A percentile compares a stretch with the other conserved stretches of the same genome.
These are phyloP conservation scores for Notothenia rossii DNA, from an alignment of 2,113 vertebrate species.

Conservation along the genomic window DNA sequence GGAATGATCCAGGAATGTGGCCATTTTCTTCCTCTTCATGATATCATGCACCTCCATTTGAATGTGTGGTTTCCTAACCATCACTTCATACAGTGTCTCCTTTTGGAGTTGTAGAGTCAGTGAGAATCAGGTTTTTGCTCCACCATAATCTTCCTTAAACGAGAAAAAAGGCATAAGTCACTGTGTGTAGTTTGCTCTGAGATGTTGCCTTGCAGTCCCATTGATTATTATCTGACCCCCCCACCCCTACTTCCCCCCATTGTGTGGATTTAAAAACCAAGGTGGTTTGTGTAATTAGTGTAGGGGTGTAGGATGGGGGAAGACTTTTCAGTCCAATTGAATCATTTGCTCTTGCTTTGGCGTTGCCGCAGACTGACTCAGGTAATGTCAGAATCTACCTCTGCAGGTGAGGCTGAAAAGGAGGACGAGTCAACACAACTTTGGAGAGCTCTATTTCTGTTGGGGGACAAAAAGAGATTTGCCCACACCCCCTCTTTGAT, in stretches of 20 bases:
- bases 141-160: not conserved
- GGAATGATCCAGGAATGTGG: no score
- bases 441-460: conserved; percentile 84
- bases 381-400: conserved; percentile 97
- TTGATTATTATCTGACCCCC: not conserved
- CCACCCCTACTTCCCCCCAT: not conserved
- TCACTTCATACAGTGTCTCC: no score
- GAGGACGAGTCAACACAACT: conserved; percentile 88
- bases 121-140: no score
- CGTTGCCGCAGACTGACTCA: conserved; percentile 88
- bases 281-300: not conserved
- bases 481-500: conserved; percentile 84
- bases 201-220: not conserved
- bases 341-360: conserved; percentile 43
- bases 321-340: not conserved
- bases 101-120: no score
- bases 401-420: conserved; percentile 91
- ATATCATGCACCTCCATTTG: no score
- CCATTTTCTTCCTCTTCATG: no score
- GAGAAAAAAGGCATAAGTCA: not conserved
- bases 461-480: conserved; percentile 38
- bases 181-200: not conserved
- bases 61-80: no score
- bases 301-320: not conserved
- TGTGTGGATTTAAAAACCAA: not conserved